Conservation (phyloP, 2,888 invertebrate genomes). For the Tuta absoluta region DNA sequence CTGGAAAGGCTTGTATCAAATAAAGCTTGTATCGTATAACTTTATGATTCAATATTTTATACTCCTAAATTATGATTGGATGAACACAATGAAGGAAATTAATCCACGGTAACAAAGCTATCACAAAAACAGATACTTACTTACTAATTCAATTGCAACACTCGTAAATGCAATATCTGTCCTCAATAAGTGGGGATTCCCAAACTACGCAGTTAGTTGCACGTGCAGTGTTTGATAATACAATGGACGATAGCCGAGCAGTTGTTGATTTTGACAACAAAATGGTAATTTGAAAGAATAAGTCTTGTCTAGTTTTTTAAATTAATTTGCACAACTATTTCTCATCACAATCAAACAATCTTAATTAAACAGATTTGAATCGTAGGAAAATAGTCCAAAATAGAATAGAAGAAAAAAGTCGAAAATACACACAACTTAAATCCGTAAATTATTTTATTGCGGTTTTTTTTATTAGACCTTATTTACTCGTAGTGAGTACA, state of each 20-base stretch:
- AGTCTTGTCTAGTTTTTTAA: too few species aligned
- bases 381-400: too few species aligned
- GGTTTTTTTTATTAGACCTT: too few species aligned
- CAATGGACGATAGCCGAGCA: not conserved
- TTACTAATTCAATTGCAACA: not conserved
- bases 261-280: not conserved
- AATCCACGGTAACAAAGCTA: not conserved
- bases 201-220: slow-evolving; percentile 15
- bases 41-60: not conserved
- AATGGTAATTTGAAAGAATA: not conserved
- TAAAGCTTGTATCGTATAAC: too few species aligned
- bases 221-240: slow-evolving; percentile 8
- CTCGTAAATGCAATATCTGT: not conserved
- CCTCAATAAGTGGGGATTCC: slow-evolving; percentile 6
- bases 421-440: not conserved
- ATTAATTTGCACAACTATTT: too few species aligned
- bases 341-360: too few species aligned
- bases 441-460: too few species aligned
- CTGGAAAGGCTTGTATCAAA: not conserved
- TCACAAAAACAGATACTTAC: not conserved
- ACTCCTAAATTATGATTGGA: not conserved
- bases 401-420: too few species aligned
- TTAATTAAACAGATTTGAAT: too few species aligned
- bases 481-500: too few species aligned
- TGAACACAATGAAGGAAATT: not conserved